Percentiles rank a stretch among this genome's conserved stretches.
Conservation (phyloP, 1,140 invertebrate genomes). For the Bombus turneri region DNA sequence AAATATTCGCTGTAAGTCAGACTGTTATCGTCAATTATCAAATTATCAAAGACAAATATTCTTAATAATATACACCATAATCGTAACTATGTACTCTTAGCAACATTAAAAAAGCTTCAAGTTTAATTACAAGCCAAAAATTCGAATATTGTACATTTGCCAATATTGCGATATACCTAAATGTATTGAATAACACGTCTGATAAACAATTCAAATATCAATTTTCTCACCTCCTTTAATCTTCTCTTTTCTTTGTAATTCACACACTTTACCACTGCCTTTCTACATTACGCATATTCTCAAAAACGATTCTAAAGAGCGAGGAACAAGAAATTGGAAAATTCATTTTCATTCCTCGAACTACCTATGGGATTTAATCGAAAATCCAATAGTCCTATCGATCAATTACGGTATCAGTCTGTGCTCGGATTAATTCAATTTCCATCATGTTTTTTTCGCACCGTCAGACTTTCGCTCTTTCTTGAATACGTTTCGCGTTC, state of each 20-base stretch:
- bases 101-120: too few species aligned
- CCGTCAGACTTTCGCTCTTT: neutral
- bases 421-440: conserved; percentile 14
- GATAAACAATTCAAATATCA: neutral
- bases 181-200: neutral
- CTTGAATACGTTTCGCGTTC: neutral
- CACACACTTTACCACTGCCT: neutral
- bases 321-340: neutral
- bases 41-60: neutral
- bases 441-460: neutral
- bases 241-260: neutral
- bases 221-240: neutral
- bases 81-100: too few species aligned
- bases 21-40: neutral
- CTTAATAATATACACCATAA: neutral
- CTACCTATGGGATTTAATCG: neutral
- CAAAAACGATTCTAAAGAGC: neutral
- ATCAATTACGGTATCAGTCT: neutral
- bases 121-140: neutral
- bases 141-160: neutral
- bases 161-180: neutral
- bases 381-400: neutral
- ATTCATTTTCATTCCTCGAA: neutral
- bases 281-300: neutral
- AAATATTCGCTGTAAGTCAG: neutral